phyloP scores from a whole-genome alignment of 1,140 invertebrate genomes.

The Zaprionus nigranus region DNA sequence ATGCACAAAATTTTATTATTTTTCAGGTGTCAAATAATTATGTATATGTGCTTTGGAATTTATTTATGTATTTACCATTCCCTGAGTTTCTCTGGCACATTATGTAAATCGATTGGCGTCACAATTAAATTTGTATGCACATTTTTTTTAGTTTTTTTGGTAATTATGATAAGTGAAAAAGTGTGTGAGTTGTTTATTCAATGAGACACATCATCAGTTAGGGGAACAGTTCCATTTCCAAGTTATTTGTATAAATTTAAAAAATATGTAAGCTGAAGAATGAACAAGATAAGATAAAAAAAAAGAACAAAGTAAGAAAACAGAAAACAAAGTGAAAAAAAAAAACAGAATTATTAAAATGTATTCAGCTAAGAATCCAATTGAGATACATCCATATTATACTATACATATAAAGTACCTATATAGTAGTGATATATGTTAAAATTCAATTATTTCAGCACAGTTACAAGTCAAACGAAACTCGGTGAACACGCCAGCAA shows the following conservation, averaged over 20 bases:
- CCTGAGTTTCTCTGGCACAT: slow-evolving; percentile 21
- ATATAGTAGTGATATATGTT: too few relatives aligned
- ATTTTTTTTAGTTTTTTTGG: slow-evolving; percentile 5
- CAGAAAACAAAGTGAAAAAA: too few relatives aligned
- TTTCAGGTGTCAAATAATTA: slow-evolving; percentile 73
- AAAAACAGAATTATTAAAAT: neutral
- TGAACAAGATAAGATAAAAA: neutral
- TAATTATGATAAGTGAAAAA: slow-evolving; percentile 35
- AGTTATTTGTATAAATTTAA: neutral
- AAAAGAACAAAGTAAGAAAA: neutral
- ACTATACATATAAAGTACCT: too few relatives aligned
- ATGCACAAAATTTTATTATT: slow-evolving; percentile 31
- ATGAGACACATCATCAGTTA: neutral
- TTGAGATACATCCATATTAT: too few relatives aligned
- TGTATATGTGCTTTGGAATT: slow-evolving; percentile 33
- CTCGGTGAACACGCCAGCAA: neutral
- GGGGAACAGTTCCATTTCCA: neutral
- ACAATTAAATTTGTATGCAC: slow-evolving; percentile 37
- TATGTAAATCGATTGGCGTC: slow-evolving; percentile 40
- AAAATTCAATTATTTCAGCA: too few relatives aligned
- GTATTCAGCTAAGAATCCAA: neutral
- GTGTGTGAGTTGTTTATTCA: slow-evolving; percentile 43
- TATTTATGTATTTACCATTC: slow-evolving; percentile 13
- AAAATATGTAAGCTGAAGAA: neutral
- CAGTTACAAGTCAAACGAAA: neutral